These are phyloP conservation scores for Agrilus mali DNA, from an alignment of 2,888 invertebrate species.

Conservation along the genomic window DNA sequence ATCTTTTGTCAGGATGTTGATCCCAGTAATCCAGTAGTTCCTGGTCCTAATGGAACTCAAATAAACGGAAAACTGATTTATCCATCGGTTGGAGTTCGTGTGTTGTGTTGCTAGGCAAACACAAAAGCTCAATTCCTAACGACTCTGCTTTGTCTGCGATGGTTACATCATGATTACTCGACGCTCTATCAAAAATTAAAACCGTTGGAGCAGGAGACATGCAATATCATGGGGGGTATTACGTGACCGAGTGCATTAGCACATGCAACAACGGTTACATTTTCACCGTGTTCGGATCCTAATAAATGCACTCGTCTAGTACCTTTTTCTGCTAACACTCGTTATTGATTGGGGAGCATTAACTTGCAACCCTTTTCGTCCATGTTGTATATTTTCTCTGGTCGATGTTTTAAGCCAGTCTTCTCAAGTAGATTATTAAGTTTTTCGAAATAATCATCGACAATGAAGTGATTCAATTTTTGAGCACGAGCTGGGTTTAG, in stretches of 20 bases:
- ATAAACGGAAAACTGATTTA: conserved; percentile 21
- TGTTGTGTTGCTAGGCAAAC: conserved; percentile 26
- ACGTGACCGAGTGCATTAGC: conserved; percentile 16
- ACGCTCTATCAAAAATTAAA: conserved; percentile 23
- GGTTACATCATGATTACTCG: conserved; percentile 18
- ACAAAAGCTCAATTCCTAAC: conserved; percentile 20
- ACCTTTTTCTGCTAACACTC: conserved; percentile 15
- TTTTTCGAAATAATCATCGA: background rate
- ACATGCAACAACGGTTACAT: conserved; percentile 17
- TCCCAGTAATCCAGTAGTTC: conserved; percentile 21
- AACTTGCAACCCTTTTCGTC: conserved; percentile 18
- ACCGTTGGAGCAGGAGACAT: no score
- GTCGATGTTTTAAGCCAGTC: conserved; percentile 9
- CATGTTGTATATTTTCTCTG: conserved; percentile 16
- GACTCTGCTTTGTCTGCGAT: conserved; percentile 21
- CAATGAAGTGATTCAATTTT: conserved; percentile 9
- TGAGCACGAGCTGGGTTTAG: conserved; percentile 18
- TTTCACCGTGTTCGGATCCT: conserved; percentile 20
- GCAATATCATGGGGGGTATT: no score
- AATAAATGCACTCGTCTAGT: conserved; percentile 16
- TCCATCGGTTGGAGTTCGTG: conserved; percentile 26
- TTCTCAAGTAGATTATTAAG: background rate
- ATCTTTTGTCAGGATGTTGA: background rate
- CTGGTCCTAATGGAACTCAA: conserved; percentile 24
- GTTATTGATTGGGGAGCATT: conserved; percentile 14